These are phyloP conservation scores for Promerops cafer DNA, from an alignment of 2,113 vertebrate species.

Conservation along the genomic window DNA sequence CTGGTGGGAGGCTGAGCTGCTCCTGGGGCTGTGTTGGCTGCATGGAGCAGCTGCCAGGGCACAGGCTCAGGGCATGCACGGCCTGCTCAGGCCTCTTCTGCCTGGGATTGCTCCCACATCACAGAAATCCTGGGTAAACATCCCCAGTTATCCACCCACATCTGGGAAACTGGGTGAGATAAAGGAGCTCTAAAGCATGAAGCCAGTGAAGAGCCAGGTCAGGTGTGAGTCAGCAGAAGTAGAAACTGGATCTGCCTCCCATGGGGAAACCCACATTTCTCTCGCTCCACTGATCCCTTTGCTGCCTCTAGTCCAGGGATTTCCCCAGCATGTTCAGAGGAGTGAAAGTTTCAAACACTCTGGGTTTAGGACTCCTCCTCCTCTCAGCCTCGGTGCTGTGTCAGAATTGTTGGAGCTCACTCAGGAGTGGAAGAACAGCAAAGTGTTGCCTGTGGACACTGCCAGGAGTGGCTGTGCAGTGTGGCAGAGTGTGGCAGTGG, in stretches of 20 bases:
- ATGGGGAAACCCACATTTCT: background rate
- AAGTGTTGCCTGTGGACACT: background rate
- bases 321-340: background rate
- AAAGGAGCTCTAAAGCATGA: background rate
- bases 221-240: background rate
- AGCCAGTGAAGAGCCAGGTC: background rate
- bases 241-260: background rate
- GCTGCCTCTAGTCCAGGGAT: background rate
- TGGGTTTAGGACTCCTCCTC: background rate
- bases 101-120: background rate
- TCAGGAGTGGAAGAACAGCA: fast-evolving
- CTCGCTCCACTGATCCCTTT: background rate
- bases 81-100: background rate
- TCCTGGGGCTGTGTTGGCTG: background rate
- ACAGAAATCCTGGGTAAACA: background rate
- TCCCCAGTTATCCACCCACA: background rate
- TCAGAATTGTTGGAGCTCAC: background rate
- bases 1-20: background rate
- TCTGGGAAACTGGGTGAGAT: background rate
- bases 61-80: background rate
- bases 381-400: background rate
- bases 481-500: background rate
- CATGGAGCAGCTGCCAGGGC: background rate
- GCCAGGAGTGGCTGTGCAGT: background rate
- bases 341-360: background rate